Conservation (phyloP, 2,888 invertebrate genomes). For the Melanotus villosus region DNA sequence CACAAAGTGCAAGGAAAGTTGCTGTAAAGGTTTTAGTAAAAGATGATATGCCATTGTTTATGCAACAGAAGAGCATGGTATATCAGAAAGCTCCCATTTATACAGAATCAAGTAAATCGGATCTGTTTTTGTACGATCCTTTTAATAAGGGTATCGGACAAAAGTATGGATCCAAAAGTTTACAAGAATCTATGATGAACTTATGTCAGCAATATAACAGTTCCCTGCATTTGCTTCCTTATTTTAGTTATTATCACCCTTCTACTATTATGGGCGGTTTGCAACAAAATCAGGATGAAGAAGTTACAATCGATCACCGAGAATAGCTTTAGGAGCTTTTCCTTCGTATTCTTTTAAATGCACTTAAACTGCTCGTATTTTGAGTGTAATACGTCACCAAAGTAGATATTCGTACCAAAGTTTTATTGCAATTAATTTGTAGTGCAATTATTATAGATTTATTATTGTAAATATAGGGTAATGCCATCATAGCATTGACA, state of each 20-base stretch:
- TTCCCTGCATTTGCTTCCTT: constrained; percentile 66
- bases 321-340: constrained; percentile 13
- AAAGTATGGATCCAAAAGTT: constrained; percentile 63
- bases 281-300: constrained; percentile 59
- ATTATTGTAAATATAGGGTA: constrained; percentile 26
- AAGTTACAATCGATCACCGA: constrained; percentile 38
- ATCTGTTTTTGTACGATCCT: constrained; percentile 65
- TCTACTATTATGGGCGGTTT: constrained; percentile 55
- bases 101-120: constrained; percentile 59
- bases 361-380: constrained; percentile 27
- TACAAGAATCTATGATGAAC: constrained; percentile 67
- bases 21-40: constrained; percentile 93
- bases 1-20: constrained; percentile 84
- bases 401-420: constrained; percentile 25
- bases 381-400: constrained; percentile 21
- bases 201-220: constrained; percentile 67
- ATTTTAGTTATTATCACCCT: constrained; percentile 68
- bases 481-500: too few species aligned
- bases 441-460: constrained; percentile 26
- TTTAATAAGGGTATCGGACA: constrained; percentile 59
- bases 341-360: constrained; percentile 1
- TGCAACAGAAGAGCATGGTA: constrained; percentile 60
- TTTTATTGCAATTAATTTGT: constrained; percentile 26
- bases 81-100: constrained; percentile 52
- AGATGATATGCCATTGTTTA: constrained; percentile 79